These are phyloP conservation scores for Struthio camelus DNA, from an alignment of 2,113 vertebrate species.

Conservation along the genomic window DNA sequence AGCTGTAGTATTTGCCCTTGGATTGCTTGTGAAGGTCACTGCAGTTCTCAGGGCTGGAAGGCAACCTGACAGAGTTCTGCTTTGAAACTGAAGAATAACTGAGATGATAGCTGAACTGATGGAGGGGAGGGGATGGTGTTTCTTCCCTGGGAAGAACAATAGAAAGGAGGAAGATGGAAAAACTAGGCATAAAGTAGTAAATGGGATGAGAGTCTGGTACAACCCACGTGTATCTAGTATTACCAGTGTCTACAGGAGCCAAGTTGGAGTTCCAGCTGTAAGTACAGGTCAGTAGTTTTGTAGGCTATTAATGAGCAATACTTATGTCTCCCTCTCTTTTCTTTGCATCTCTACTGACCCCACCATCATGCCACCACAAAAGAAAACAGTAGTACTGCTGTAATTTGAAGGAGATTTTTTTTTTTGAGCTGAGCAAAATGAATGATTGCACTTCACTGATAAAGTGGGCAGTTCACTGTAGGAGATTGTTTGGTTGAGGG, in stretches of 20 bases:
- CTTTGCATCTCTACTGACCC: background rate
- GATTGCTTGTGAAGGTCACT: background rate
- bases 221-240: background rate
- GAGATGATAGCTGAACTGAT: background rate
- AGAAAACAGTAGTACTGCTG: background rate
- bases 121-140: background rate
- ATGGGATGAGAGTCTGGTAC: background rate
- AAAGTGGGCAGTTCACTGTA: background rate
- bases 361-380: background rate
- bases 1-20: background rate
- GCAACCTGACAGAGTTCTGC: background rate
- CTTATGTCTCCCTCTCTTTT: background rate
- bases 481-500: too few relatives aligned
- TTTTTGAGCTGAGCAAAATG: background rate
- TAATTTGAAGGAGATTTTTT: background rate
- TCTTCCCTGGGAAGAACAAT: background rate
- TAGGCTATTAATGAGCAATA: background rate
- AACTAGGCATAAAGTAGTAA: background rate
- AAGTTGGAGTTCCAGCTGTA: background rate
- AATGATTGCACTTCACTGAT: background rate
- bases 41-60: background rate
- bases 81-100: background rate
- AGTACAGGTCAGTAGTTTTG: background rate
- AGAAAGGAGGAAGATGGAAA: background rate
- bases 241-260: background rate